phyloP scores from a whole-genome alignment of 2,888 invertebrate species.

The Pecten maximus region DNA sequence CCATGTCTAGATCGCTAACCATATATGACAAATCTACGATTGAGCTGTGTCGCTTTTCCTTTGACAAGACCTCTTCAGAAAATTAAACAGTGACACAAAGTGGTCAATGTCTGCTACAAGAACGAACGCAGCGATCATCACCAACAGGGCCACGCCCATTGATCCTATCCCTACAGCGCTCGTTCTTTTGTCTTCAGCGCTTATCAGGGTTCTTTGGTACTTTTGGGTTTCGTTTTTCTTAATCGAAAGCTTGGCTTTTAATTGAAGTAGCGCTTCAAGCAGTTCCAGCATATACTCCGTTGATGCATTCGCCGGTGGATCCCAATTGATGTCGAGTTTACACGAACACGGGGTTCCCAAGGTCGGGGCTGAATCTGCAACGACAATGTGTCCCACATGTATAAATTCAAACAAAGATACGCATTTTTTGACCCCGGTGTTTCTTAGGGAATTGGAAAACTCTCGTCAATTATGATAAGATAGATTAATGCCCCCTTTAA shows the following conservation, averaged over 20 bases:
- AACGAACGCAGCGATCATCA: background rate
- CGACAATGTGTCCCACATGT: background rate
- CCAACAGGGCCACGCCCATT: background rate
- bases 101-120: background rate
- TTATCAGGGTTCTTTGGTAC: slow-evolving; percentile 9
- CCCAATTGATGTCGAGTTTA: background rate
- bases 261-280: background rate
- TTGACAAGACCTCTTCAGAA: background rate
- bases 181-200: background rate
- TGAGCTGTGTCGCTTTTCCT: background rate
- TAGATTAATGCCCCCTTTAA: no score
- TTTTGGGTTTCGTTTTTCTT: slow-evolving; percentile 11
- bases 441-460: no score
- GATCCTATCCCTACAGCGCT: background rate
- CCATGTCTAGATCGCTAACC: no score
- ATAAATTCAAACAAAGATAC: no score
- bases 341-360: background rate
- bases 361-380: background rate
- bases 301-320: background rate
- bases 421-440: no score
- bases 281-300: background rate
- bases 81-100: background rate
- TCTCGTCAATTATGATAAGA: no score
- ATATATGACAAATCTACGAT: background rate
- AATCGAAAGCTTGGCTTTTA: background rate